Conservation (phyloP, 2,113 vertebrate species). For the Pluvianellus socialis region DNA sequence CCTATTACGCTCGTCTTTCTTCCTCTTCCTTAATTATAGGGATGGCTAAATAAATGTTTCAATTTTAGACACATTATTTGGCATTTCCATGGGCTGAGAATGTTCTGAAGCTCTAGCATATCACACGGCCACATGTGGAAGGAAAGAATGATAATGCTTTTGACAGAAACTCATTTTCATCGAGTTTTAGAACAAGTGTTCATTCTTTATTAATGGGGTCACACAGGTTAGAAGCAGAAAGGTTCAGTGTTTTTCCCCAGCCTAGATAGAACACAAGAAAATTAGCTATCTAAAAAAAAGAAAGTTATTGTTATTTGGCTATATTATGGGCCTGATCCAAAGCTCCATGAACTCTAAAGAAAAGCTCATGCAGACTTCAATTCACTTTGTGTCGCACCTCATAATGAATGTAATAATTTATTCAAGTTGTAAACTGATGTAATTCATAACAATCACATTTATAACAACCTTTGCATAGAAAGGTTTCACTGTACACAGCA, state of each 20-base stretch:
- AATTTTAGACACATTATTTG: background rate
- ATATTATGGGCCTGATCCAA: background rate
- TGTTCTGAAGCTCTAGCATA: background rate
- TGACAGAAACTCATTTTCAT: background rate
- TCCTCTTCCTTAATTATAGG: background rate
- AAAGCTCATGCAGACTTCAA: background rate
- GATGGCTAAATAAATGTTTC: background rate
- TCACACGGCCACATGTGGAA: background rate
- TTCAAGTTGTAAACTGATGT: background rate
- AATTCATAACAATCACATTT: background rate
- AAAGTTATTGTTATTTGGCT: background rate
- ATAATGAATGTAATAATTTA: background rate
- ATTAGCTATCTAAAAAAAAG: background rate
- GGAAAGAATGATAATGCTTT: background rate
- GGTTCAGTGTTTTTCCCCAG: background rate
- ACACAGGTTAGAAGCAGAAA: background rate
- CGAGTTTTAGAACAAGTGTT: background rate
- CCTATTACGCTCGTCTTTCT: background rate
- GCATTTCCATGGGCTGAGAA: background rate
- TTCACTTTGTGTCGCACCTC: background rate
- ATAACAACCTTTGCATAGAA: background rate
- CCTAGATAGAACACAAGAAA: background rate
- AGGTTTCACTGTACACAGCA: background rate
- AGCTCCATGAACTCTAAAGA: background rate
- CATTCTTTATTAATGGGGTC: background rate